Percentiles rank a stretch among this genome's conserved stretches.
phyloP scores from a whole-genome alignment of 1,140 invertebrate genomes.

The Drosophila jambulina region DNA sequence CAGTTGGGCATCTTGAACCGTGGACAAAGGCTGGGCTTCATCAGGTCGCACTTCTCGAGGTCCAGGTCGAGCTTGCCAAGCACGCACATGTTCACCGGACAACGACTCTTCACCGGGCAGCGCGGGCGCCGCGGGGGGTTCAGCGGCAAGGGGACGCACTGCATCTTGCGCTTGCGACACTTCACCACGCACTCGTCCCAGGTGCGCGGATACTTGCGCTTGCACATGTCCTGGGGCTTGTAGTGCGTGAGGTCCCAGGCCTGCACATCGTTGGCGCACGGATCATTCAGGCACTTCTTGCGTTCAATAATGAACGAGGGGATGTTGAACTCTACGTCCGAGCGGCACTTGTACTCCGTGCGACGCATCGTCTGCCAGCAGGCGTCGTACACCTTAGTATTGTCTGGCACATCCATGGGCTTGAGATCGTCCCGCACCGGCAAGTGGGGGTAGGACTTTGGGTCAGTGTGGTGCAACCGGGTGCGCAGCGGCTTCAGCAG shows the following conservation, averaged over 20 bases:
- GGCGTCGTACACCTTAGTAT: neutral
- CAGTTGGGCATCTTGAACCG: conserved; percentile 12
- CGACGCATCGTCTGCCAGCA: conserved; percentile 19
- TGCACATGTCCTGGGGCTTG: conserved; percentile 7
- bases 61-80: neutral
- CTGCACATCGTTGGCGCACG: neutral
- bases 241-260: conserved; percentile 5
- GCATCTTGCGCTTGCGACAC: conserved; percentile 2
- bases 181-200: conserved; percentile 16
- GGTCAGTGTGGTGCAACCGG: neutral
- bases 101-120: fast-evolving
- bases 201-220: conserved; percentile 4
- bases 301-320: neutral
- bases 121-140: neutral
- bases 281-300: neutral
- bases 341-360: conserved; percentile 20
- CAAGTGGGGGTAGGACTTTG: neutral
- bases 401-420: neutral
- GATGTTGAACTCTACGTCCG: conserved; percentile 3
- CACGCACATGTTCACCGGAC: neutral
- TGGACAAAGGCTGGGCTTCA: conserved; percentile 2
- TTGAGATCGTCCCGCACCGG: neutral
- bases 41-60: neutral
- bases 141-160: neutral
- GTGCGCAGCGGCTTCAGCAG: neutral